Evolutionary conservation across 2,888 invertebrate genomes (phyloP).

Genomic region (Eupithecia exiguata): DNA sequence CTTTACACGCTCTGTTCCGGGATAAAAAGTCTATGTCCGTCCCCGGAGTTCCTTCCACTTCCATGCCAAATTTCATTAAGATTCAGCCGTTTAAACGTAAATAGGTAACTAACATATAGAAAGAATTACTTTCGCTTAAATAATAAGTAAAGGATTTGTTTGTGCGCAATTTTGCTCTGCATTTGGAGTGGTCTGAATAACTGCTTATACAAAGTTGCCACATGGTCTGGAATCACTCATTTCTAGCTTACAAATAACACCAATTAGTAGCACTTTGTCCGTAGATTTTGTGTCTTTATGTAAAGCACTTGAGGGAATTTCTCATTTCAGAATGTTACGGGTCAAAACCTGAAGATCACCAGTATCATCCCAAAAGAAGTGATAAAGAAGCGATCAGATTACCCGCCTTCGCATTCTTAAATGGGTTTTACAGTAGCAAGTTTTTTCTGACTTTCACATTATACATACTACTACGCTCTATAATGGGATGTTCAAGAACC

Average conservation of each 20-base stretch:
- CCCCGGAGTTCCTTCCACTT: no score
- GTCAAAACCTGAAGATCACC: conserved; percentile 9
- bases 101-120: neutral
- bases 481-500: no score
- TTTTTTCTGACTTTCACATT: neutral
- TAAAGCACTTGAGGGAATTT: neutral
- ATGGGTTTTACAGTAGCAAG: neutral
- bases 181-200: neutral
- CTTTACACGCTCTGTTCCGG: no score
- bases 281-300: neutral
- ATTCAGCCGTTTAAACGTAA: neutral
- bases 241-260: neutral
- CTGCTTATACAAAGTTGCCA: neutral
- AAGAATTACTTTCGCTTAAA: no score
- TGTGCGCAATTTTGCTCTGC: neutral
- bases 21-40: no score
- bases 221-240: neutral
- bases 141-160: no score
- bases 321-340: conserved; percentile 10
- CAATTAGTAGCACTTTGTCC: neutral
- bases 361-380: neutral
- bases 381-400: neutral
- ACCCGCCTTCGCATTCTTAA: conserved; percentile 6
- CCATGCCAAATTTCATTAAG: neutral
- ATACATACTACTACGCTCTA: no score